Evolutionary conservation across 1,140 invertebrate species (phyloP).

Genomic region (Telenomus remus): DNA sequence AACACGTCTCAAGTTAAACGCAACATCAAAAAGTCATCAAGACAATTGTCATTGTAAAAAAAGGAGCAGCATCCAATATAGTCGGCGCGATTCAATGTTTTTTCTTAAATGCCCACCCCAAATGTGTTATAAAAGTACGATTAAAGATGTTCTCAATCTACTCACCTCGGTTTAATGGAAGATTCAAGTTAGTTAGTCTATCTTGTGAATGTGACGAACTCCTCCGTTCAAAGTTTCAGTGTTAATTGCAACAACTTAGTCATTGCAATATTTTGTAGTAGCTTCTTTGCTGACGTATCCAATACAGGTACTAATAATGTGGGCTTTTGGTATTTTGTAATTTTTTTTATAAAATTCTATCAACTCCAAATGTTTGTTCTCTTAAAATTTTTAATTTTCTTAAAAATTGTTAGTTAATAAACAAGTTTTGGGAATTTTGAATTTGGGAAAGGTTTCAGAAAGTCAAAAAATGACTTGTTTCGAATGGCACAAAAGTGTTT

Average conservation of each 20-base stretch:
- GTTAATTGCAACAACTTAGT: slow-evolving; percentile 63
- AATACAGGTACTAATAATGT: slow-evolving; percentile 42
- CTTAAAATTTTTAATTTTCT: no score
- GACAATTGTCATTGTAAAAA: no score
- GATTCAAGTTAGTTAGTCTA: slow-evolving; percentile 60
- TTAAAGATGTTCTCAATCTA: slow-evolving; percentile 53
- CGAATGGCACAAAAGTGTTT: no score
- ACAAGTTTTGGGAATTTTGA: no score
- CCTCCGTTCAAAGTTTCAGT: slow-evolving; percentile 70
- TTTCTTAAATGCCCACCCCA: slow-evolving; percentile 34
- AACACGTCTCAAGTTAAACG: not conserved
- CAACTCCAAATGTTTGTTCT: no score
- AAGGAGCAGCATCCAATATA: not conserved
- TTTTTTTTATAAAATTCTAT: no score
- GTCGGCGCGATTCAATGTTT: not conserved
- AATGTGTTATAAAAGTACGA: slow-evolving; percentile 46
- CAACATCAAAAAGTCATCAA: no score
- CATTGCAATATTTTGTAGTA: slow-evolving; percentile 59
- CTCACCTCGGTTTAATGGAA: slow-evolving; percentile 50
- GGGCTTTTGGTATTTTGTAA: not conserved
- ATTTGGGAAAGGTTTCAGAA: no score
- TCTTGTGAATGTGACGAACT: slow-evolving; percentile 72
- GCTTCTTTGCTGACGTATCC: slow-evolving; percentile 55
- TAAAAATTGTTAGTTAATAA: no score
- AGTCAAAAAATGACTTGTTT: no score